Evolutionary conservation across 1,140 invertebrate species (phyloP).

Genomic region (Zaprionus nigranus): DNA sequence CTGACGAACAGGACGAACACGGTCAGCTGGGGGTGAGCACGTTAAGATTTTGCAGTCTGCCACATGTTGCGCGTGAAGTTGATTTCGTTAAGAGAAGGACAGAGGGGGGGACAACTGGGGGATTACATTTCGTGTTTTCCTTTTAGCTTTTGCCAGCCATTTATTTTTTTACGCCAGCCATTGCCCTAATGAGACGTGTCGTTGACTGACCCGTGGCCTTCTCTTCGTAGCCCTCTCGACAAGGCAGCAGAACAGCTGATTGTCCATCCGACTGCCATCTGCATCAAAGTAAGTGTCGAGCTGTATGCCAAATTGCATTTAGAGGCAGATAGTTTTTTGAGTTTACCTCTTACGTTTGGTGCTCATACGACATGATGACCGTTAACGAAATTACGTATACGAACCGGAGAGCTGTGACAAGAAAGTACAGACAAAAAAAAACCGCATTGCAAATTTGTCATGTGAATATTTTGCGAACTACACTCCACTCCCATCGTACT

Average conservation of each 20-base stretch:
- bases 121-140: constrained; percentile 61
- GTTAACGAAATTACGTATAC: constrained; percentile 25
- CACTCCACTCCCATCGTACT: neutral
- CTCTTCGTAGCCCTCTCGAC: neutral
- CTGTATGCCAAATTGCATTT: constrained; percentile 25
- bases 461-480: neutral
- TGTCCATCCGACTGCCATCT: constrained; percentile 10
- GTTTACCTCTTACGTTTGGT: constrained; percentile 29
- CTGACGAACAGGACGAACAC: constrained; percentile 19
- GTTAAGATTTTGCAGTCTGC: constrained; percentile 36
- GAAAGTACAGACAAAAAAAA: neutral
- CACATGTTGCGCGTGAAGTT: constrained; percentile 19
- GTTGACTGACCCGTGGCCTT: constrained; percentile 53
- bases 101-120: neutral
- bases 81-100: neutral
- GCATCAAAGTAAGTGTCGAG: constrained; percentile 18
- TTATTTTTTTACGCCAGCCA: constrained; percentile 45
- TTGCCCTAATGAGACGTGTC: constrained; percentile 67
- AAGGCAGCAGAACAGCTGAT: constrained; percentile 8
- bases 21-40: constrained; percentile 28
- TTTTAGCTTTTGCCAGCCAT: constrained; percentile 48
- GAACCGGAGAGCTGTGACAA: constrained; percentile 2
- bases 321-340: neutral
- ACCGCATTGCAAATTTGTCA: constrained; percentile 1
- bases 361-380: constrained; percentile 49